These are phyloP conservation scores for Styela clava DNA, from an alignment of 23 tunicate genomes.

Conservation along the genomic window DNA sequence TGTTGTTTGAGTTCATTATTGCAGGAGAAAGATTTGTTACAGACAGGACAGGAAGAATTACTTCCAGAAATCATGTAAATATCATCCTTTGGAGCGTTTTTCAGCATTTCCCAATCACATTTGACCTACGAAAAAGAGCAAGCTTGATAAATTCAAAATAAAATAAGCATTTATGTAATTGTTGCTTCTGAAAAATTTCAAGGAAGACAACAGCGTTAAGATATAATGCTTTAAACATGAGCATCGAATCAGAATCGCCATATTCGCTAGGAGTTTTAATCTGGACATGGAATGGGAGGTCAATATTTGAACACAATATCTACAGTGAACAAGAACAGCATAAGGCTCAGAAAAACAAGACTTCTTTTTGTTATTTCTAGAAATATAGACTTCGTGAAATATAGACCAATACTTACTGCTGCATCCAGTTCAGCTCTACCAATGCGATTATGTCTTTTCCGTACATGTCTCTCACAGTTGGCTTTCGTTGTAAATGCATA, in stretches of 20 bases:
- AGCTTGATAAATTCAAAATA: neutral
- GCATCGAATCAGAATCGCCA: too few relatives aligned
- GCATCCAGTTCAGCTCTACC: slow-evolving; percentile 24
- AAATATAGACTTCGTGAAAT: too few relatives aligned
- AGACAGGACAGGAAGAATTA: slow-evolving; percentile 31
- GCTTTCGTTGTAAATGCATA: slow-evolving; percentile 97
- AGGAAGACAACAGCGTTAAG: too few relatives aligned
- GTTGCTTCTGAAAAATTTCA: neutral
- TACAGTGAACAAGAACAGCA: too few relatives aligned
- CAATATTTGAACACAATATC: too few relatives aligned
- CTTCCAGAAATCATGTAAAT: slow-evolving; percentile 30
- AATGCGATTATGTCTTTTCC: slow-evolving; percentile 54
- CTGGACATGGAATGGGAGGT: too few relatives aligned
- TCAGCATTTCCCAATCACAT: slow-evolving; percentile 28
- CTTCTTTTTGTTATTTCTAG: too few relatives aligned
- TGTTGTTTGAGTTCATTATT: slow-evolving; percentile 18
- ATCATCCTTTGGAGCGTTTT: slow-evolving; percentile 29
- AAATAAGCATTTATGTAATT: neutral
- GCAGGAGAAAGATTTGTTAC: slow-evolving; percentile 17
- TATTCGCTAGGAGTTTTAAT: too few relatives aligned
- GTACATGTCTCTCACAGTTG: slow-evolving; percentile 93
- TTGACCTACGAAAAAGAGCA: slow-evolving; percentile 1
- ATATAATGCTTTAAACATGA: too few relatives aligned
- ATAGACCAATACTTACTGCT: slow-evolving; percentile 26
- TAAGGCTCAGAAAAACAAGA: too few relatives aligned